Base-by-base conservation (phyloP, 2,113 vertebrate genomes). In the Hippocampus zosterae region DNA sequence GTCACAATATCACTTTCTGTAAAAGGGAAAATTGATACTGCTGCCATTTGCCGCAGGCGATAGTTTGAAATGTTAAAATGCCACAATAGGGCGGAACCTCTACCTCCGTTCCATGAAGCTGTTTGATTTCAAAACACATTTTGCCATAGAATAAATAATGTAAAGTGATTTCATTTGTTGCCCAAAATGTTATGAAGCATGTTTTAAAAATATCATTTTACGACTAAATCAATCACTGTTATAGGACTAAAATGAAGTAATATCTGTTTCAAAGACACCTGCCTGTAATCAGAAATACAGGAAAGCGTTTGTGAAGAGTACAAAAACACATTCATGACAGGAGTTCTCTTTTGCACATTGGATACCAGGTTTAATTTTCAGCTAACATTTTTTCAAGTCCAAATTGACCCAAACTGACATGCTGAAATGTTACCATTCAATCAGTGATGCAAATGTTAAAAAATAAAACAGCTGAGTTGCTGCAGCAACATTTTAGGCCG, bases 1-100 rank as follows among this genome's bases (percentile, higher is more conserved):
- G 86, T 93, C 93, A 92, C 94, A 94, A 94, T 93, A 94, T 92
- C 85, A 88, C 85, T 87, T 89, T 77, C 91, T 87, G 81, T 84
- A 92, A 65, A 83, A 87, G 85, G 87, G 91, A 91, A 91, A 94
- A 94, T 93, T 94, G 94, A 93, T 94, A 89, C 90, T 90, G 92
- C 48, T 79, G 86, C 92, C 91, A 50, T 85, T 79, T 82, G 86
- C 88, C 85, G 63, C 41, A 59, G 83, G 88, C 80, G 60, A 82
- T 84, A 76, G 76, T 77, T 81, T 85, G 74, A 81, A 66, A 76
- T 78, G 78, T 79, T 84, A 77, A 90, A 90, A 88, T 83, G 79
- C 85, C 81, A 87, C 75, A 79, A 76, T 82, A 81, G n/a, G 61
- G 75, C 63, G 16, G 27, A 33, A 60, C 57, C 57, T 60, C 5